phyloP scores from a whole-genome alignment of 2,888 invertebrate genomes.

The Melanostoma scalare region DNA sequence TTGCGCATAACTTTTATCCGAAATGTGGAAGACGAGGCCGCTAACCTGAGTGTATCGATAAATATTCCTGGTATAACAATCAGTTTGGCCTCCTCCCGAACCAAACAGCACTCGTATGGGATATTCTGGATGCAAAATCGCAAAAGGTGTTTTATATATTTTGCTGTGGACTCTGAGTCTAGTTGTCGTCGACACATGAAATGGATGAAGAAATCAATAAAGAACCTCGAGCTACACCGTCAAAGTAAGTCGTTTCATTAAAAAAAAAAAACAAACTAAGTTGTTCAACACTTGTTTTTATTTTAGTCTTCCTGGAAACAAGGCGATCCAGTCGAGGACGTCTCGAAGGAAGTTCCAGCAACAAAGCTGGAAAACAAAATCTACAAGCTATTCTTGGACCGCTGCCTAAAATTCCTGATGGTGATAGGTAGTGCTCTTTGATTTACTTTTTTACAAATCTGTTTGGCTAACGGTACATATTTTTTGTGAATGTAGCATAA shows the following conservation, averaged over 20 bases:
- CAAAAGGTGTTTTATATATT: constrained; percentile 80
- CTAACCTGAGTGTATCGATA: constrained; percentile 78
- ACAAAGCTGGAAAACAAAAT: constrained; percentile 56
- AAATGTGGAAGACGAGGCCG: constrained; percentile 71
- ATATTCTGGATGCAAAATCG: constrained; percentile 82
- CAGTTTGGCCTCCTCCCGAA: constrained; percentile 80
- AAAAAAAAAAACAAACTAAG: too few relatives aligned
- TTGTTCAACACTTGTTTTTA: background rate
- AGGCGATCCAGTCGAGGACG: constrained; percentile 77
- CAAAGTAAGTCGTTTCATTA: constrained; percentile 74
- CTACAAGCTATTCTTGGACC: constrained; percentile 79
- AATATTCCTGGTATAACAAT: constrained; percentile 81
- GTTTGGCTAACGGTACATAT: background rate
- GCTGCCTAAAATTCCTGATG: constrained; percentile 79
- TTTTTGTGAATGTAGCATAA: constrained; percentile 57
- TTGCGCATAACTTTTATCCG: constrained; percentile 79
- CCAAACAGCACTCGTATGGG: constrained; percentile 81
- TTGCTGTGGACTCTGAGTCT: constrained; percentile 80
- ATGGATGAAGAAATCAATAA: constrained; percentile 81
- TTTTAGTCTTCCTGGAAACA: constrained; percentile 79
- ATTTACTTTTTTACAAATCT: background rate
- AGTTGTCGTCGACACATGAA: constrained; percentile 81
- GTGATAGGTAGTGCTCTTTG: constrained; percentile 69
- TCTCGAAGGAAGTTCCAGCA: constrained; percentile 39
- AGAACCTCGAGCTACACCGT: constrained; percentile 80